Evolutionary conservation across 2,888 invertebrate genomes (phyloP).

Genomic region (Empis livida): DNA sequence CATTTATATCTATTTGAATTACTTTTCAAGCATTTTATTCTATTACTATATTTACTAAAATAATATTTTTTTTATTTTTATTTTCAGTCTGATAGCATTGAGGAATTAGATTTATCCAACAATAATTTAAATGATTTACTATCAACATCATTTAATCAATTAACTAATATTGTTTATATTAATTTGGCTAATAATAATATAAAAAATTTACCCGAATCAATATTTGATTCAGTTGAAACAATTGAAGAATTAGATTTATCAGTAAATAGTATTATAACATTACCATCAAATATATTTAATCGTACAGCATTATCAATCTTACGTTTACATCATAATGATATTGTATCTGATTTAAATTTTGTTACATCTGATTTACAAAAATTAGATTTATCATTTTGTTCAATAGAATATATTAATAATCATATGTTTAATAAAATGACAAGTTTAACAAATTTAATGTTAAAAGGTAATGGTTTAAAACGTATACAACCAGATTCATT

Average conservation of each 20-base stretch:
- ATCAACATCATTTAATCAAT: conserved; percentile 48
- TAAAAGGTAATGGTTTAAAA: conserved; percentile 55
- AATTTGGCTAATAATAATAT: conserved; percentile 57
- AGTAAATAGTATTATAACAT: conserved; percentile 49
- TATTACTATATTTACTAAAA: background rate
- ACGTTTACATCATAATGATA: conserved; percentile 54
- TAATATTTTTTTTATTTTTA: conserved; percentile 1
- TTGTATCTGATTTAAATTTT: conserved; percentile 47
- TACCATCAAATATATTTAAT: conserved; percentile 52
- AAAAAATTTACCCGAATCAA: conserved; percentile 34
- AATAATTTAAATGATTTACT: conserved; percentile 54
- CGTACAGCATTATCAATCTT: conserved; percentile 56
- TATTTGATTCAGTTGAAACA: conserved; percentile 47
- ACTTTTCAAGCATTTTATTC: background rate
- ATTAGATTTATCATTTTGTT: conserved; percentile 55
- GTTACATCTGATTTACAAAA: conserved; percentile 49
- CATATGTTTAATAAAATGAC: conserved; percentile 51
- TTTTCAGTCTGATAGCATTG: conserved; percentile 44
- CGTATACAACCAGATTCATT: conserved; percentile 58
- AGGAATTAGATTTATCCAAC: conserved; percentile 57
- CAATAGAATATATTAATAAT: conserved; percentile 49
- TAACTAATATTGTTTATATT: conserved; percentile 51
- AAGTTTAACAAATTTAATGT: conserved; percentile 49
- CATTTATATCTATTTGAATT: too few relatives aligned
- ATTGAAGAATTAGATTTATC: conserved; percentile 62